These are phyloP conservation scores for Steinernema feltiae DNA, from an alignment of 1,140 invertebrate genomes.

Conservation along the genomic window DNA sequence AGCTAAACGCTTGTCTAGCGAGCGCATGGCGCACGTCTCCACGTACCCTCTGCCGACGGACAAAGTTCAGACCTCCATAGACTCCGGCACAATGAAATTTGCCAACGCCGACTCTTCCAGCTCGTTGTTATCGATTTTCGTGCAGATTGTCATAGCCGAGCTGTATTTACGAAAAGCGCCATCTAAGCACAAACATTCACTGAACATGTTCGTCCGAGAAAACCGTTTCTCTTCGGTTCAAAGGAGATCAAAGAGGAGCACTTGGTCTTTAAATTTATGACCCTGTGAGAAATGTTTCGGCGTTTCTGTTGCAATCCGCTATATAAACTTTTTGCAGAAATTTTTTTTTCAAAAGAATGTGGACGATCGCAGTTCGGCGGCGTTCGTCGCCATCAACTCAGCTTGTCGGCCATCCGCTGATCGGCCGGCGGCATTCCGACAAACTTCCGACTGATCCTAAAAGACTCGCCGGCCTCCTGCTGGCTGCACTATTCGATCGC, in stretches of 20 bases:
- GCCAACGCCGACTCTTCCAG: background rate
- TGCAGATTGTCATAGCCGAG: background rate
- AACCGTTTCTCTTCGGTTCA: background rate
- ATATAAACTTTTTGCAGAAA: background rate
- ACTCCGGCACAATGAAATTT: slow-evolving; percentile 11
- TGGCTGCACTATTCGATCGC: background rate
- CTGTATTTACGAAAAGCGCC: background rate
- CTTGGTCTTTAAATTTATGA: background rate
- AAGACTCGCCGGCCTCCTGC: background rate
- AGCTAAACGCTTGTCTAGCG: background rate
- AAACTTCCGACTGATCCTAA: slow-evolving; percentile 8
- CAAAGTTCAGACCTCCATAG: background rate
- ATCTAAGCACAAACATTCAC: background rate
- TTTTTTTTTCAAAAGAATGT: background rate
- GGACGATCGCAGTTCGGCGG: too few relatives aligned
- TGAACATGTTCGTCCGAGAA: background rate
- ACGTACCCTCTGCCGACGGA: background rate
- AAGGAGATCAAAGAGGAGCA: background rate
- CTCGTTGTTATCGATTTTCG: slow-evolving; percentile 2
- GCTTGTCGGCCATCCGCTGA: background rate
- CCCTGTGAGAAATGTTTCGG: background rate
- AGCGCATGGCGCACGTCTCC: background rate
- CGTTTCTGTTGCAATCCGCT: background rate
- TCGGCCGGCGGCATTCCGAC: slow-evolving; percentile 7
- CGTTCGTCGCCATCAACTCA: background rate